A percentile compares a stretch with the other conserved stretches of the same genome.
Evolutionary conservation across 2,113 vertebrate genomes (phyloP).

Genomic region (Caranx ignobilis): DNA sequence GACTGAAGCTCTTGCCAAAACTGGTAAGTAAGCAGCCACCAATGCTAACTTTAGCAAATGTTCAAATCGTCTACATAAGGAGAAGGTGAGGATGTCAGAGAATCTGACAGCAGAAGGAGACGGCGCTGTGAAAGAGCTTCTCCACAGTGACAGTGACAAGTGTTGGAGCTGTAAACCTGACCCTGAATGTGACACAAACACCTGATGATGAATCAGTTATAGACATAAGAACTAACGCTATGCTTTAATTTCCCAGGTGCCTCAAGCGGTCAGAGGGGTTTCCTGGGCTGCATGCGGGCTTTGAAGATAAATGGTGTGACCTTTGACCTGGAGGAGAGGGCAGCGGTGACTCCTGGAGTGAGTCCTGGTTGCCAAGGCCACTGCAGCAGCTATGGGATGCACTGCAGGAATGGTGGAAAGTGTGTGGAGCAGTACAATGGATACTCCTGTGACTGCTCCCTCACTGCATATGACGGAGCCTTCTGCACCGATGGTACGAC

Average conservation of each 20-base stretch:
- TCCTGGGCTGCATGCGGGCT: conserved; percentile 95
- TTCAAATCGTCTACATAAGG: too few species aligned
- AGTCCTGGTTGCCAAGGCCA: conserved; percentile 95
- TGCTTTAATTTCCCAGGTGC: conserved; percentile 83
- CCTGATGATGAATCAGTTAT: too few species aligned
- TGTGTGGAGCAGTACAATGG: conserved; percentile 96
- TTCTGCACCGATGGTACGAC: conserved; percentile 92
- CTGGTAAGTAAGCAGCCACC: too few species aligned
- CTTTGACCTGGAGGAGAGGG: conserved; percentile 92
- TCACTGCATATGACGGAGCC: conserved; percentile 91
- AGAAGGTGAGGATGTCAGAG: too few species aligned
- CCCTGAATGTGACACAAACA: too few species aligned
- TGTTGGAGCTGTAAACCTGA: too few species aligned
- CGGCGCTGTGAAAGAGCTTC: too few species aligned
- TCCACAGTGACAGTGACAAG: too few species aligned
- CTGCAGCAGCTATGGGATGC: conserved; percentile 90
- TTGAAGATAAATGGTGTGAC: conserved; percentile 92
- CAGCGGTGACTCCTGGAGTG: conserved; percentile 89
- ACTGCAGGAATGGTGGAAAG: conserved; percentile 92
- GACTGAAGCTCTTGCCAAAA: too few species aligned
- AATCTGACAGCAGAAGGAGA: too few species aligned
- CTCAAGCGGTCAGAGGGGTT: conserved; percentile 92
- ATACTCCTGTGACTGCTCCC: conserved; percentile 94
- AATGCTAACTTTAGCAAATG: too few species aligned
- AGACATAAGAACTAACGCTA: background rate